Evolutionary conservation across 2,113 vertebrate species (phyloP).

Genomic region (Pipra filicauda): DNA sequence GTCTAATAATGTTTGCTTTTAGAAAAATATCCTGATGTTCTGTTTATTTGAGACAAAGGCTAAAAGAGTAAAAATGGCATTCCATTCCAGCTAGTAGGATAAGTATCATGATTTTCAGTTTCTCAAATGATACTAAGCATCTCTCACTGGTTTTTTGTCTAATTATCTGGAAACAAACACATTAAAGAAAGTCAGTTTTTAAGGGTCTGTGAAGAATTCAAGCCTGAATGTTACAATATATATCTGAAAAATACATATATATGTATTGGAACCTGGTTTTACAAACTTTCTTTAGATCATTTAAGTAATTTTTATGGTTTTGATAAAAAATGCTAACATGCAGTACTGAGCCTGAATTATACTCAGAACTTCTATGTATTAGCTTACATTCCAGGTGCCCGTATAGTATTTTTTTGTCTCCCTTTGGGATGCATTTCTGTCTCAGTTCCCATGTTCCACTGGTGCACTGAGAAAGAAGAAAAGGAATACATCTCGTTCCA

Average conservation of each 20-base stretch:
- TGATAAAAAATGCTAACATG: background rate
- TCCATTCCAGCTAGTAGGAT: background rate
- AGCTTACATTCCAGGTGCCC: background rate
- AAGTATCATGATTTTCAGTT: background rate
- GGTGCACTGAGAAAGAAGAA: background rate
- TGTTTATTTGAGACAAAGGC: constrained; percentile 1
- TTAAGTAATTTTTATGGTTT: background rate
- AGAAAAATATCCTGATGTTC: background rate
- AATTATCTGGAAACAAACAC: background rate
- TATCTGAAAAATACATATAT: background rate
- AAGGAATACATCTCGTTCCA: background rate
- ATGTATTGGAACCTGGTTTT: background rate
- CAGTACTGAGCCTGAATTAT: background rate
- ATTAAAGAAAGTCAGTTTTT: background rate
- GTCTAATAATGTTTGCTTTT: background rate
- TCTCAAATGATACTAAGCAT: background rate
- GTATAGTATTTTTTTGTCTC: background rate
- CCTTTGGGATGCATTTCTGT: background rate
- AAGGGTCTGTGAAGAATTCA: background rate
- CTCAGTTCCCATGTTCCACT: background rate
- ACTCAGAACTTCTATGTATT: background rate
- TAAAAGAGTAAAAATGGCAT: constrained; percentile 1
- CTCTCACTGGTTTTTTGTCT: background rate
- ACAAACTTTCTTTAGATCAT: background rate
- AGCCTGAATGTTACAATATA: background rate